A percentile compares a stretch with the other conserved stretches of the same genome.
Evolutionary conservation across 2,113 vertebrate species (phyloP).

Genomic region (Limanda limanda): DNA sequence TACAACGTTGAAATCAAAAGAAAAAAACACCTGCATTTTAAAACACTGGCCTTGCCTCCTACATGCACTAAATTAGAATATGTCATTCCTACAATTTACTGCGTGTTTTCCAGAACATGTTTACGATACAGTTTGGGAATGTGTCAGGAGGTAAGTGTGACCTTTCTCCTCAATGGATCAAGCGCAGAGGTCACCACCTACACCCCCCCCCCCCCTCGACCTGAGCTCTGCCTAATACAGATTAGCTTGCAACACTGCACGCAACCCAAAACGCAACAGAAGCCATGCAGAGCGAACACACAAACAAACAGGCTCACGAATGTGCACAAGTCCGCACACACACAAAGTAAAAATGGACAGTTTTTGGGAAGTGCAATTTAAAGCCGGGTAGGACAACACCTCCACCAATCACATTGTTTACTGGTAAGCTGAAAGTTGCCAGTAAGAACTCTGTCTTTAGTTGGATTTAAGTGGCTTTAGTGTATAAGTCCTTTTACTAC

Average conservation of each 20-base stretch:
- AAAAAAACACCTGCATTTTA: too few species aligned
- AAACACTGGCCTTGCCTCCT: background rate
- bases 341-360: background rate
- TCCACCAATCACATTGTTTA: background rate
- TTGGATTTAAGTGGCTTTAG: background rate
- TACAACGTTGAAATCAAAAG: background rate
- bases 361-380: background rate
- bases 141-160: constrained; percentile 36
- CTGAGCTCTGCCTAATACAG: constrained; percentile 51
- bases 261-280: constrained; percentile 22
- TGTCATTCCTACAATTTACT: constrained; percentile 7
- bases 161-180: constrained; percentile 60
- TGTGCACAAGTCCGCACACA: background rate
- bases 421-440: background rate
- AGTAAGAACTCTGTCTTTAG: background rate
- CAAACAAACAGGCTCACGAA: constrained; percentile 19
- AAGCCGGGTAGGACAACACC: background rate
- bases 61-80: background rate
- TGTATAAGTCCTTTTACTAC: too few species aligned
- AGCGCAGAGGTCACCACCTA: background rate
- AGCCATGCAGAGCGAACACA: constrained; percentile 14
- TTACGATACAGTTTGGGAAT: constrained; percentile 27
- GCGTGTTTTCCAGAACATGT: constrained; percentile 36
- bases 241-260: constrained; percentile 50
- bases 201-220: constrained; percentile 29